Evolutionary conservation across 2,113 vertebrate genomes (phyloP).

Genomic region (Apodemus sylvaticus): DNA sequence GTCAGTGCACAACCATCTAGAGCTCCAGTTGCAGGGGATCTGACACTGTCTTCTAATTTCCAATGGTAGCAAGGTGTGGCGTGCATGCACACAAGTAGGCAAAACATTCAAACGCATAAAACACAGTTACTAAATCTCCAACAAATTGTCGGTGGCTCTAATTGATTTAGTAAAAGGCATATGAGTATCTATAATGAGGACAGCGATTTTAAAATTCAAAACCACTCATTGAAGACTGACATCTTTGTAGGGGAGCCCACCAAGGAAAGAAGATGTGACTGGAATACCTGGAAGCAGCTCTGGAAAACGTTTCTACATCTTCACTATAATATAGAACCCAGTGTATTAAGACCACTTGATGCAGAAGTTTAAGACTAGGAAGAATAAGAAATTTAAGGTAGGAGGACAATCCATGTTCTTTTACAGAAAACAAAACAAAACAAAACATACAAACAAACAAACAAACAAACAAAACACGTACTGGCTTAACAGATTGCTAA

Average conservation of each 20-base stretch:
- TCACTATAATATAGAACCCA: background rate
- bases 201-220: background rate
- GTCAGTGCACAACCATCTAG: background rate
- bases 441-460: too few relatives aligned
- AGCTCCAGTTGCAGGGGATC: background rate
- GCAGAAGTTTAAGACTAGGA: background rate
- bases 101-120: background rate
- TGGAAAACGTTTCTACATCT: background rate
- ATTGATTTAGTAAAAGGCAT: background rate
- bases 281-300: fast-evolving
- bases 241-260: background rate
- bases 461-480: background rate
- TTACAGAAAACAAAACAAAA: background rate
- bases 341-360: background rate
- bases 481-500: background rate
- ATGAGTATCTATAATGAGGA: background rate
- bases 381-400: too few relatives aligned
- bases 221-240: background rate
- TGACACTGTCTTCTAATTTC: background rate
- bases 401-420: background rate
- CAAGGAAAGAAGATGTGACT: background rate
- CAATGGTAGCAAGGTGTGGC: background rate
- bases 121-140: background rate
- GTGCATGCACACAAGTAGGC: background rate
- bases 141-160: background rate